Percentiles rank a stretch among this genome's conserved stretches.
These are phyloP conservation scores for Cryptophagus acutangulus DNA, from an alignment of 2,888 invertebrate genomes.

Conservation along the genomic window DNA sequence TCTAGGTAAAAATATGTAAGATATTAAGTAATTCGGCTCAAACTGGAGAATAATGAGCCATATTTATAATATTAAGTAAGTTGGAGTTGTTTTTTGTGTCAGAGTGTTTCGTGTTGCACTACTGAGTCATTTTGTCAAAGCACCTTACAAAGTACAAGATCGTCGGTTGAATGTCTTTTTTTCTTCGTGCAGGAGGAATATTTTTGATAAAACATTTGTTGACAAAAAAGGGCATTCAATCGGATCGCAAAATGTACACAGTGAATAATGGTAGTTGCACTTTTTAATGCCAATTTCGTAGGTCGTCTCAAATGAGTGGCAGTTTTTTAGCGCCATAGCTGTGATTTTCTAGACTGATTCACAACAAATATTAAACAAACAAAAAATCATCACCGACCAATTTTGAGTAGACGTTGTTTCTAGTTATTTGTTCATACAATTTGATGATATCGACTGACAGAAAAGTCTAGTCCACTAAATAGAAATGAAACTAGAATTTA, in stretches of 20 bases:
- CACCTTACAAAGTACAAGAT: slow-evolving; percentile 31
- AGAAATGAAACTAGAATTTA: too few species aligned
- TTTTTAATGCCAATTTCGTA: too few species aligned
- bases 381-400: slow-evolving; percentile 34
- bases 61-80: slow-evolving; percentile 14
- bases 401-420: slow-evolving; percentile 21
- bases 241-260: not conserved
- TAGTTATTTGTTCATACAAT: slow-evolving; percentile 31
- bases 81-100: slow-evolving; percentile 16
- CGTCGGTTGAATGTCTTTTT: slow-evolving; percentile 11
- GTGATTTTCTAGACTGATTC: slow-evolving; percentile 50
- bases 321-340: slow-evolving; percentile 52
- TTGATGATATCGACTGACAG: slow-evolving; percentile 35
- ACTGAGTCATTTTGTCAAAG: slow-evolving; percentile 30
- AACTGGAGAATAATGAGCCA: slow-evolving; percentile 23
- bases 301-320: slow-evolving; percentile 32
- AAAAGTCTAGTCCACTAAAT: slow-evolving; percentile 36
- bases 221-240: slow-evolving; percentile 5
- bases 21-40: slow-evolving; percentile 26
- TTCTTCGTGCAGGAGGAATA: slow-evolving; percentile 2
- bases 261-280: slow-evolving; percentile 33
- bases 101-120: slow-evolving; percentile 32
- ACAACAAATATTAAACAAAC: too few species aligned
- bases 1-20: too few species aligned
- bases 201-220: slow-evolving; percentile 1